Evolutionary conservation across 2,797 vertebrate genomes (phyloP).

Genomic region (Gymnoscopelus braueri): DNA sequence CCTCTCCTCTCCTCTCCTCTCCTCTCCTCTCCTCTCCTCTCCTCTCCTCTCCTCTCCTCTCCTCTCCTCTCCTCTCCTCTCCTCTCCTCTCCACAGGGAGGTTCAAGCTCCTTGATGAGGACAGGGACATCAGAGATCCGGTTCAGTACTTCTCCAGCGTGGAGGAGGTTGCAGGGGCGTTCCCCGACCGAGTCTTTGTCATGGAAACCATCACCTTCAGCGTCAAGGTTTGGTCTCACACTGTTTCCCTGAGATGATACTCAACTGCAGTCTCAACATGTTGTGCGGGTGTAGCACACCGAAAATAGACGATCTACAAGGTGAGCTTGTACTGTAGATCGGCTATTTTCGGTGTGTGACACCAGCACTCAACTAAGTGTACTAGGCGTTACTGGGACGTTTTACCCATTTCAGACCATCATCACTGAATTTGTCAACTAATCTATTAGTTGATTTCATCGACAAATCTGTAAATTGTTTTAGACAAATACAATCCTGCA

Average conservation of each 20-base stretch:
- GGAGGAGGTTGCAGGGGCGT: slow-evolving; percentile 95
- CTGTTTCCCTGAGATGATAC: background rate
- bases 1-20: slow-evolving; percentile 13
- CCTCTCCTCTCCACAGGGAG: slow-evolving; percentile 82
- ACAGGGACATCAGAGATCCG: slow-evolving; percentile 92
- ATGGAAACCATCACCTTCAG: slow-evolving; percentile 98
- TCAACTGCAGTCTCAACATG: background rate
- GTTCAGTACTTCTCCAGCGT: slow-evolving; percentile 97
- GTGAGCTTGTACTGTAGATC: no score
- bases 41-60: slow-evolving; percentile 33
- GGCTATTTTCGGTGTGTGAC: no score
- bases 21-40: slow-evolving; percentile 33
- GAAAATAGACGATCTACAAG: no score
- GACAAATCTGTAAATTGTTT: no score
- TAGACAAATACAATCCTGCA: no score
- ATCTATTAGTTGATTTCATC: no score
- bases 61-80: slow-evolving; percentile 15
- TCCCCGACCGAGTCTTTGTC: slow-evolving; percentile 95
- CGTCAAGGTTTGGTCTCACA: slow-evolving; percentile 86
- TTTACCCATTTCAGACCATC: no score
- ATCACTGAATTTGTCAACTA: no score
- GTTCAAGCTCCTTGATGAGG: slow-evolving; percentile 97
- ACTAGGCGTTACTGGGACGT: no score
- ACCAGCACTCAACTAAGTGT: no score
- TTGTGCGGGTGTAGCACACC: no score